Base-by-base conservation (phyloP, 2,888 invertebrate species). In the Sinopyrophorus schimmeli region DNA sequence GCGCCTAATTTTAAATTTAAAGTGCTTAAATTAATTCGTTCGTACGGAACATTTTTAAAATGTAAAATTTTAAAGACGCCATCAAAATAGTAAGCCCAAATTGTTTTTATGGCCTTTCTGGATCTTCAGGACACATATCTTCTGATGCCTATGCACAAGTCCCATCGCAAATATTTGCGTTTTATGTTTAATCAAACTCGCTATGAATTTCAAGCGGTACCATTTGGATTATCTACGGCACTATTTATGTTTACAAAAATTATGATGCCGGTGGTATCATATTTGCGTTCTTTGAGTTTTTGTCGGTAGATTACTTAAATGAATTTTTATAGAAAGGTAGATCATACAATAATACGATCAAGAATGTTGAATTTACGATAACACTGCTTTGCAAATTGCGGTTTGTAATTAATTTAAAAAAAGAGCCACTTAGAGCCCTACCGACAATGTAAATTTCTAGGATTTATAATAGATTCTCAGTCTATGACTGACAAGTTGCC, bases 171-270 rank as follows among this genome's bases (percentile, higher is more conserved):
- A 37, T 51, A 31, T 28, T 20, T 56, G 18, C 11, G 54, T 5
- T 56, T 55, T 35, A 9, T 6, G 3, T 55, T 51, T 31, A 24
- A 39, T 5, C 11, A 9, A 9, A 10, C 9, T 2, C 12, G 47
- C 2, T 57, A 57, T 38, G 31, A 51, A 31, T 57, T 51, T 41
- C 39, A 23, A 10, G 26, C 39, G 16, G 10, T 57, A 5, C 54
- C 51, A 2, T 57, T 57, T 28, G 50, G 54, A 16, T 24, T 56
- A 15, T 31, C 15, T 15, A 35, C 52, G 5, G 51, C 48, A 3
- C 54, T 50, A 17, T 50, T 20, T 11, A 18, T 43, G 9, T 57
- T 57, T 23, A 57, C 57, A 5, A 57, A 57, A 46, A 18, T 57
- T 17, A 35, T 47, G 34, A 55, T 55, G 27, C 51, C 51, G 7